These are phyloP conservation scores for Tenodera sinensis DNA, from an alignment of 2,888 invertebrate species.

Conservation along the genomic window DNA sequence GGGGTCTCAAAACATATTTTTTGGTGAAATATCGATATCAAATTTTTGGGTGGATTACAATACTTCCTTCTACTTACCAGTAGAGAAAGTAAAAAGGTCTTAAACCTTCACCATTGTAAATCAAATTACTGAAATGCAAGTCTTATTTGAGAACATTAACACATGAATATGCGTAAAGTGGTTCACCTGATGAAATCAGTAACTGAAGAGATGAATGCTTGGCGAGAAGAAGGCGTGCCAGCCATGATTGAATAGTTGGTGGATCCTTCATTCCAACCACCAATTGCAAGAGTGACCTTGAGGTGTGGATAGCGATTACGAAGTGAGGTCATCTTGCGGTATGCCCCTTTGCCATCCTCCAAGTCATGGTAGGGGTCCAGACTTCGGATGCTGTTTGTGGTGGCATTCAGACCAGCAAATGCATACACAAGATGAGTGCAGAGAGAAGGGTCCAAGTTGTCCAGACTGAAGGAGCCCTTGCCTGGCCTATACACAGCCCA, in stretches of 20 bases:
- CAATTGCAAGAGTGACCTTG: constrained; percentile 73
- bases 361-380: constrained; percentile 76
- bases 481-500: constrained; percentile 74
- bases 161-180: too few species aligned
- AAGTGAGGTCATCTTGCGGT: constrained; percentile 62
- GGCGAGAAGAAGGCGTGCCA: constrained; percentile 69
- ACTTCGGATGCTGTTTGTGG: constrained; percentile 62
- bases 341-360: constrained; percentile 54
- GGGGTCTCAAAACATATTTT: too few species aligned
- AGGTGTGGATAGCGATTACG: constrained; percentile 67
- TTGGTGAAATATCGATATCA: too few species aligned
- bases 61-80: too few species aligned
- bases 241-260: constrained; percentile 86
- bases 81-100: too few species aligned
- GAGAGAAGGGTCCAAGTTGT: constrained; percentile 66
- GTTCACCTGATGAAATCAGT: constrained; percentile 62
- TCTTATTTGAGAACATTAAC: too few species aligned
- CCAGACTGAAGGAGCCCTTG: constrained; percentile 61
- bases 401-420: constrained; percentile 71
- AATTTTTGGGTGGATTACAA: too few species aligned
- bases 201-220: constrained; percentile 71
- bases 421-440: constrained; percentile 81
- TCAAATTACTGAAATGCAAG: too few species aligned
- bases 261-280: constrained; percentile 94
- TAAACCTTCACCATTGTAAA: too few species aligned